Conservation (phyloP, 2,113 vertebrate species). For the Chaenocephalus aceratus region DNA sequence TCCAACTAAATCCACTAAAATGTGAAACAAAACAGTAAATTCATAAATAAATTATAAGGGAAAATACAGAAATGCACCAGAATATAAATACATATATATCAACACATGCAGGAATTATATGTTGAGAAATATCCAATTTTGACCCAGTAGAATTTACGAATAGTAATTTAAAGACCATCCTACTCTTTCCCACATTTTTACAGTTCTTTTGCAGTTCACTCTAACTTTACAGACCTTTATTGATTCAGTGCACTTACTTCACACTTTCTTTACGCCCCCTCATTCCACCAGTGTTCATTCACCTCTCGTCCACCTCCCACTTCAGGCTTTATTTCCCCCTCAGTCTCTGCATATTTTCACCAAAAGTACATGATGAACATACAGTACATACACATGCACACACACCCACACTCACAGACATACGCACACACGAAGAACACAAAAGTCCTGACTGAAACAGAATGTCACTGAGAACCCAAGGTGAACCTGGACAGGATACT, state of each 20-base stretch:
- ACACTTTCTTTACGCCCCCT: slow-evolving; percentile 55
- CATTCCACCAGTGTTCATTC: slow-evolving; percentile 52
- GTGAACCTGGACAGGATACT: slow-evolving; percentile 52
- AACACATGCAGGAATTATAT: slow-evolving; percentile 24
- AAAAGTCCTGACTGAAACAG: slow-evolving; percentile 18
- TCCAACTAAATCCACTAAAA: slow-evolving; percentile 80
- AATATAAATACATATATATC: slow-evolving; percentile 57
- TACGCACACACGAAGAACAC: background rate
- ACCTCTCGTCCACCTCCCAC: slow-evolving; percentile 48
- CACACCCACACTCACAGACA: background rate
- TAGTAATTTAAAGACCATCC: slow-evolving; percentile 26
- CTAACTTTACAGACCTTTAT: slow-evolving; percentile 59
- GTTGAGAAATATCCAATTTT: slow-evolving; percentile 4
- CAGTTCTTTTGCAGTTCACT: slow-evolving; percentile 34
- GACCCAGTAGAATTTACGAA: slow-evolving; percentile 7
- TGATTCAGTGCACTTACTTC: slow-evolving; percentile 63
- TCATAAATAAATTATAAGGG: slow-evolving; percentile 66
- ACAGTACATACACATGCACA: background rate
- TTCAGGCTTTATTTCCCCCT: slow-evolving; percentile 34
- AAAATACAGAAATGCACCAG: slow-evolving; percentile 16
- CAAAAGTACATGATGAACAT: slow-evolving; percentile 20
- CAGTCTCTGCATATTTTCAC: slow-evolving; percentile 18
- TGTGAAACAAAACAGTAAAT: slow-evolving; percentile 76
- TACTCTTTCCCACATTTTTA: slow-evolving; percentile 25
- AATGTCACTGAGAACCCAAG: slow-evolving; percentile 45